Evolutionary conservation across 2,888 invertebrate species (phyloP), one percentile per base, ranked within the genome.

Genomic region (Caenorhabditis sulstoni): DNA sequence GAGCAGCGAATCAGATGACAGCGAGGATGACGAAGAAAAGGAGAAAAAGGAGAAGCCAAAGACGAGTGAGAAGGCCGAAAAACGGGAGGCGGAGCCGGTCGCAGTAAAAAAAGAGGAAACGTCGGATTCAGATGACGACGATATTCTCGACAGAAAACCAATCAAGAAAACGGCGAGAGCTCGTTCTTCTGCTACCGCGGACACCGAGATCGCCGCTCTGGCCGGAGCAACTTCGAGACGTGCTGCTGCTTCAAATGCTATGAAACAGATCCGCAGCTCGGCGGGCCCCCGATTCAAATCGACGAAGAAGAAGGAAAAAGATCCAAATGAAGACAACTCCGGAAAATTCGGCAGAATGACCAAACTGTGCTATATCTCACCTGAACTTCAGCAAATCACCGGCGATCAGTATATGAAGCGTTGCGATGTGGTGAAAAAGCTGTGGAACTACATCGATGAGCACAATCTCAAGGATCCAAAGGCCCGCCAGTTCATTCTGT

Each of bases 401-500:
- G 64, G 65, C 8, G 66, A 78, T 16, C 76, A 67, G 44, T 83
- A 66, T 53, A 80, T 79, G 78, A 77, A 76, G 47, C 49, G 83
- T 4, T 83, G 83, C 53, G 83, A 83, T 58, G 83, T 87, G 1
- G 85, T 88, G 9, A 88, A 86, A 61, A 65, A 20, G 20, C 61
- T 88, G 70, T 88, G 88, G 88, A 79, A 75, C 7, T 88, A 88
- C 52, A 83, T 88, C 52, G 74, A 80, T n/a, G 80, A 78, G 39
- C 76, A 88, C 22, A 68, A 87, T 47, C 52, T 88, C 67, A 61
- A 83, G 22, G 86, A 88, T 50, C 86, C 87, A 20, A 88, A 87
- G 49, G 81, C 86, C 50, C 75, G 75, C 45, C 82, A 85, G 18
- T 81, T 68, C 23, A 55, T 79, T 18, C 11, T 70, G 7, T 74